Conservation (phyloP, 2,888 invertebrate species). For the Sipha maydis region DNA sequence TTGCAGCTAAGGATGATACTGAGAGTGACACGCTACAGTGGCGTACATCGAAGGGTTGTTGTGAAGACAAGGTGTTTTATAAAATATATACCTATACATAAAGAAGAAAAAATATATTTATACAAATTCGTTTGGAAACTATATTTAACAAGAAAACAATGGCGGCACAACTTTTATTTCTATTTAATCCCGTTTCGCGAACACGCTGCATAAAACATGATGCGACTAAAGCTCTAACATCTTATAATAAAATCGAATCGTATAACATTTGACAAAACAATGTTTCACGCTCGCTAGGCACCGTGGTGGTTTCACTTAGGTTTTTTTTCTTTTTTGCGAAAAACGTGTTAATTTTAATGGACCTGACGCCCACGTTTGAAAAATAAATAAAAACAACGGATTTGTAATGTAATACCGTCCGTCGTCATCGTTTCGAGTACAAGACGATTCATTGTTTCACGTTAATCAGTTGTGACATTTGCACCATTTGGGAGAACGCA, state of each 20-base stretch:
- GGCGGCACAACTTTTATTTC: not conserved
- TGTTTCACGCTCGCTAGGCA: not conserved
- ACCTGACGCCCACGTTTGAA: not conserved
- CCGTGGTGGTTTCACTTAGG: not conserved
- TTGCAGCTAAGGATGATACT: not conserved
- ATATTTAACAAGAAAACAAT: not conserved
- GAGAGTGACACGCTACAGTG: not conserved
- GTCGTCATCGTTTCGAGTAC: not conserved
- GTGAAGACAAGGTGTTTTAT: not conserved
- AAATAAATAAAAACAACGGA: slow-evolving; percentile 33
- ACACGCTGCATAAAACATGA: slow-evolving; percentile 21
- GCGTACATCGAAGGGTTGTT: not conserved
- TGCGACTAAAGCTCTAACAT: slow-evolving; percentile 1
- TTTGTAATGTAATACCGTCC: not conserved
- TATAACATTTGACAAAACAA: slow-evolving; percentile 9
- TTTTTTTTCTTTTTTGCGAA: not conserved
- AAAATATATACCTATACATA: not conserved
- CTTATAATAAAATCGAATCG: slow-evolving; percentile 20
- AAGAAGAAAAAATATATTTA: not conserved
- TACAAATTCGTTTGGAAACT: slow-evolving; percentile 11
- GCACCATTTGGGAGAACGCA: too few species aligned
- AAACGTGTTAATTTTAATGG: slow-evolving; percentile 33
- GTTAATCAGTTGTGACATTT: too few species aligned
- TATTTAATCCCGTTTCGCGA: not conserved
- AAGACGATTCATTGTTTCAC: too few species aligned